phyloP scores from a whole-genome alignment of 37 sponge, comb jelly and placozoan genomes.

The Bolinopsis microptera region DNA sequence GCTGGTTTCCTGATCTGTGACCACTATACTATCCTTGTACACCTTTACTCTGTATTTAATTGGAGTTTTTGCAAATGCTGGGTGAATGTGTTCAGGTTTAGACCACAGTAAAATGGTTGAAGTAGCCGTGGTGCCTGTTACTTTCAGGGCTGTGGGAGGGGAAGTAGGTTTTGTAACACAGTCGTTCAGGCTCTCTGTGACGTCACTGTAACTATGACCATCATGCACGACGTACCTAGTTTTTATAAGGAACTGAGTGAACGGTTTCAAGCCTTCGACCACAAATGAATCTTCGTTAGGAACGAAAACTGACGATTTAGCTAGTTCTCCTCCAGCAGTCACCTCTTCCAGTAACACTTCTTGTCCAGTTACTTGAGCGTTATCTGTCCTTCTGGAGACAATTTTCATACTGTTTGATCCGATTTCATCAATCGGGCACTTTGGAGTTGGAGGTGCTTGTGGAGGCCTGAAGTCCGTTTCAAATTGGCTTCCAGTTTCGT shows the following conservation, averaged over 20 bases:
- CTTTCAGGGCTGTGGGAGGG: not conserved
- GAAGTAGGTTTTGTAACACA: conserved; percentile 27
- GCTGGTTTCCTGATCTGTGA: no score
- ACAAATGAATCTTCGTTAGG: not conserved
- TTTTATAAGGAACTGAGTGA: not conserved
- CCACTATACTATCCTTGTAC: not conserved
- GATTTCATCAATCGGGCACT: not conserved
- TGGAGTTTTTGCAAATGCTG: not conserved
- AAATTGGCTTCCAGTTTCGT: not conserved
- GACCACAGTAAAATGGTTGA: not conserved
- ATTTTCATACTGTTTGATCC: not conserved
- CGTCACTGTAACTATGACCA: not conserved
- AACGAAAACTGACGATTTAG: not conserved
- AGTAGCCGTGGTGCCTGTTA: not conserved
- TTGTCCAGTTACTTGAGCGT: not conserved
- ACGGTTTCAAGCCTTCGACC: not conserved
- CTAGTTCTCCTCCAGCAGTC: not conserved
- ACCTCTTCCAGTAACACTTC: conserved; percentile 32
- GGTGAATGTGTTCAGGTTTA: conserved; percentile 23
- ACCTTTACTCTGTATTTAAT: not conserved
- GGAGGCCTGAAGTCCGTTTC: not conserved
- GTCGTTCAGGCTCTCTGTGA: not conserved
- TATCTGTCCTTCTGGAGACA: not conserved
- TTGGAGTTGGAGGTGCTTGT: not conserved
- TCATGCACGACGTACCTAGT: conserved; percentile 7